Conservation (phyloP, 2,113 vertebrate genomes). For the Platichthys stellatus region DNA sequence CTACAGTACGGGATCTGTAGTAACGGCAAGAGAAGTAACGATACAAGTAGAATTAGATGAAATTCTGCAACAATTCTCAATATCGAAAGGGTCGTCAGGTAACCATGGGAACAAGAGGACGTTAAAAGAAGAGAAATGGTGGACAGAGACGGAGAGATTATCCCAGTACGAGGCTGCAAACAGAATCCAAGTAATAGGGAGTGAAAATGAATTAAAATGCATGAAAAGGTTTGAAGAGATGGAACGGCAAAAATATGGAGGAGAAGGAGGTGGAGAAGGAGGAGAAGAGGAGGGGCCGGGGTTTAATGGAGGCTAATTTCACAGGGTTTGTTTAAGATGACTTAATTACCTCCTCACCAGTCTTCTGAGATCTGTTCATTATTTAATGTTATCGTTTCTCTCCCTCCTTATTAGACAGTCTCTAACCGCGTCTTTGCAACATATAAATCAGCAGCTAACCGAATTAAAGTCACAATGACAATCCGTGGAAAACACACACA, state of each 20-base stretch:
- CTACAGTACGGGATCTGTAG: neutral
- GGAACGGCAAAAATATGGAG: neutral
- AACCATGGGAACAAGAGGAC: constrained; percentile 77
- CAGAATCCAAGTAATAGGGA: constrained; percentile 1
- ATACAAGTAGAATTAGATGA: constrained; percentile 24
- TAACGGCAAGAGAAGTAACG: neutral
- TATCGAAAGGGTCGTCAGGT: constrained; percentile 68
- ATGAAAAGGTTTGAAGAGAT: constrained; percentile 19
- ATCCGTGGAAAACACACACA: constrained; percentile 7
- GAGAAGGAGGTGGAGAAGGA: constrained; percentile 10
- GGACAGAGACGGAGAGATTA: neutral
- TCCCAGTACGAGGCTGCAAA: constrained; percentile 10
- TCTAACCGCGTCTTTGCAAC: constrained; percentile 21
- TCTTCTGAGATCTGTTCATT: constrained; percentile 64
- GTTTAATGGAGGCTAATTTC: constrained; percentile 56
- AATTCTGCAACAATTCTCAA: constrained; percentile 32
- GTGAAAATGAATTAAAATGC: constrained; percentile 14
- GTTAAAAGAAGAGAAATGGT: constrained; percentile 21
- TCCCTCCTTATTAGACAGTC: neutral
- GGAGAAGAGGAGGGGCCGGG: constrained; percentile 11
- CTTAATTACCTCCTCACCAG: constrained; percentile 74
- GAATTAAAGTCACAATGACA: constrained; percentile 69
- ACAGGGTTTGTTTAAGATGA: constrained; percentile 55
- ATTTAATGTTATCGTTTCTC: constrained; percentile 25
- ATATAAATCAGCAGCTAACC: constrained; percentile 62